These are phyloP conservation scores for Odontesthes bonariensis DNA, from an alignment of 2,113 vertebrate species.

Conservation along the genomic window DNA sequence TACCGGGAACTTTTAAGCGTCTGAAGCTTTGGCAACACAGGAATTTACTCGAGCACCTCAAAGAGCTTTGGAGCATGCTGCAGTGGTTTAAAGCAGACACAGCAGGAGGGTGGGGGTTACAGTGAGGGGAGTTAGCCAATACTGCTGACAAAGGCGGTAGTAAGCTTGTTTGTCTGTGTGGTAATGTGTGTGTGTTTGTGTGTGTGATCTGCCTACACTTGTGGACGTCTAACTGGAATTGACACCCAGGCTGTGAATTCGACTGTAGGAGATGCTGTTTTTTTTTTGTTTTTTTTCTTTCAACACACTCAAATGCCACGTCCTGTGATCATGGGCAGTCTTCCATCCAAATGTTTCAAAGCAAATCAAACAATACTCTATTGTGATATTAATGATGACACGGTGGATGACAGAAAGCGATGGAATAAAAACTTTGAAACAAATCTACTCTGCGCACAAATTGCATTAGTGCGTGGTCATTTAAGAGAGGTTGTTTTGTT, in stretches of 20 bases:
- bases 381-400: constrained; percentile 12
- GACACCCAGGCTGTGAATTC: constrained; percentile 32
- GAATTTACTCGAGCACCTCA: constrained; percentile 48
- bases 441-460: not conserved
- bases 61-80: constrained; percentile 58
- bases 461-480: too few relatives aligned
- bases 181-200: constrained; percentile 12
- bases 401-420: constrained; percentile 26
- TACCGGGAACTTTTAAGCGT: constrained; percentile 40
- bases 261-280: constrained; percentile 20
- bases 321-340: constrained; percentile 46
- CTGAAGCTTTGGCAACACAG: constrained; percentile 60
- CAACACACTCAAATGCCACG: constrained; percentile 33
- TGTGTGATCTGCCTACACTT: constrained; percentile 36
- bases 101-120: constrained; percentile 40
- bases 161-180: constrained; percentile 50
- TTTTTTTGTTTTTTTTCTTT: not conserved
- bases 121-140: constrained; percentile 49
- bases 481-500: too few relatives aligned
- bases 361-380: constrained; percentile 21
- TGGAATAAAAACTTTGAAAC: not conserved
- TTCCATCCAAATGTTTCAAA: constrained; percentile 47
- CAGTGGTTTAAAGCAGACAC: constrained; percentile 65
- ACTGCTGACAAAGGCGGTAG: constrained; percentile 70
- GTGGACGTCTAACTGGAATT: constrained; percentile 27